Conservation (phyloP, 2,113 vertebrate genomes). For the Rhinopomastus cyanomelas region DNA sequence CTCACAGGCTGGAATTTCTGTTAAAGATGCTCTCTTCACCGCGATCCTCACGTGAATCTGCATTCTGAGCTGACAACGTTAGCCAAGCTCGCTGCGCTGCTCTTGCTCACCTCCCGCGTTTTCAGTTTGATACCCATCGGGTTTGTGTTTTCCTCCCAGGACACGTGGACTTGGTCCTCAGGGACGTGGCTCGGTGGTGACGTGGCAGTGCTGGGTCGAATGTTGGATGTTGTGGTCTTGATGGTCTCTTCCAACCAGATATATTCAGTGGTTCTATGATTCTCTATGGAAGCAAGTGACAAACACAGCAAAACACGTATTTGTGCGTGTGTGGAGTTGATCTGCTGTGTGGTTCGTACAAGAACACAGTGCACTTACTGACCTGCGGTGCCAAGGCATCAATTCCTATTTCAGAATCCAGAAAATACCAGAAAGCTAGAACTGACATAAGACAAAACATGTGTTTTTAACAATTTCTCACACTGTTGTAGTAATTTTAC, state of each 20-base stretch:
- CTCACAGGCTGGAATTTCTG: too few species aligned
- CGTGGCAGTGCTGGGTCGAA: too few species aligned
- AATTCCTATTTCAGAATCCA: not conserved
- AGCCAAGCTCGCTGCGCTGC: not conserved
- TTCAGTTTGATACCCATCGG: not conserved
- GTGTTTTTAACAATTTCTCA: not conserved
- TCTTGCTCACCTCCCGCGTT: not conserved
- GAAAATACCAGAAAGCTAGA: not conserved
- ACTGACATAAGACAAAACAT: not conserved
- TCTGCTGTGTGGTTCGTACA: not conserved
- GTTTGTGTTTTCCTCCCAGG: not conserved
- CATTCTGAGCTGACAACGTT: not conserved
- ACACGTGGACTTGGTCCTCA: too few species aligned
- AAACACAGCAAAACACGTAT: not conserved
- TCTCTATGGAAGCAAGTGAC: not conserved
- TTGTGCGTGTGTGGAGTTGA: not conserved
- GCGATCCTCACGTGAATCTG: not conserved
- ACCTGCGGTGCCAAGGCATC: not conserved
- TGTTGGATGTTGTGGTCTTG: too few species aligned
- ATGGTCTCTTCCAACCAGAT: too few species aligned
- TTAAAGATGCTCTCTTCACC: not conserved
- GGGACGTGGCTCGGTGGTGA: too few species aligned
- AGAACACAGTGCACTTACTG: not conserved
- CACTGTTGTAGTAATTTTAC: not conserved
- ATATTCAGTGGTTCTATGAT: not conserved